Evolutionary conservation across 2,888 invertebrate genomes (phyloP), one percentile per base, ranked within the genome.

Genomic region (Muscina levida): DNA sequence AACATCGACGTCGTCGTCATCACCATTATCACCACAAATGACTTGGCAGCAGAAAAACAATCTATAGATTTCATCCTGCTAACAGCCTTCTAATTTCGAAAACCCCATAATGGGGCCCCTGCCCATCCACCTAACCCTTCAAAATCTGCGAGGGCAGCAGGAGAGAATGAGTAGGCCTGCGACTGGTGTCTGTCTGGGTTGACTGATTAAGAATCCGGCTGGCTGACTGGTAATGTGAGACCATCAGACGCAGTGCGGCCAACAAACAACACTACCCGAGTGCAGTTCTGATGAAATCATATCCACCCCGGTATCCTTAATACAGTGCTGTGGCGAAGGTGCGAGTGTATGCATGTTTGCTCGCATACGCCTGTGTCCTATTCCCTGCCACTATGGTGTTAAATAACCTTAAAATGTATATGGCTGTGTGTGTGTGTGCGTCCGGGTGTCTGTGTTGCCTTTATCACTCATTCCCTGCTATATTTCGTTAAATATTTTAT

Each of bases 221-320:
- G 72, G 10, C 15, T 13, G 44, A 37, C 13, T 75, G 79, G 59
- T 72, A 46, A 48, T 57, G 66, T 17, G 46, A 17, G 42, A 22
- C 42, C 56, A 62, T 77, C 53, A 59, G 67, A 72, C 71, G 74
- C 59, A 70, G 37, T 4, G 42, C 66, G 73, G 56, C 65, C 59
- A 78, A 31, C 53, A 70, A 66, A 59, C 56, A 51, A 65, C 62
- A 65, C 13, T 72, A 24, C 59, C 72, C 72, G 75, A 82, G 68
- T 74, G 81, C 81, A 80, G 77, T 71, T 70, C 75, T 62, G 67
- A 68, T 77, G 81, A 81, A 81, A 81, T 77, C 67, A 77, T 81
- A 77, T 72, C 77, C 74, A 77, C 59, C 37, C 62, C 46, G 57
- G 59, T 31, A 48, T 73, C 1, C 59, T 66, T 39, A 59, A 72